Evolutionary conservation across 2,113 vertebrate species (phyloP), one percentile per base, ranked within the genome.

Genomic region (Apaloderma vittatum): DNA sequence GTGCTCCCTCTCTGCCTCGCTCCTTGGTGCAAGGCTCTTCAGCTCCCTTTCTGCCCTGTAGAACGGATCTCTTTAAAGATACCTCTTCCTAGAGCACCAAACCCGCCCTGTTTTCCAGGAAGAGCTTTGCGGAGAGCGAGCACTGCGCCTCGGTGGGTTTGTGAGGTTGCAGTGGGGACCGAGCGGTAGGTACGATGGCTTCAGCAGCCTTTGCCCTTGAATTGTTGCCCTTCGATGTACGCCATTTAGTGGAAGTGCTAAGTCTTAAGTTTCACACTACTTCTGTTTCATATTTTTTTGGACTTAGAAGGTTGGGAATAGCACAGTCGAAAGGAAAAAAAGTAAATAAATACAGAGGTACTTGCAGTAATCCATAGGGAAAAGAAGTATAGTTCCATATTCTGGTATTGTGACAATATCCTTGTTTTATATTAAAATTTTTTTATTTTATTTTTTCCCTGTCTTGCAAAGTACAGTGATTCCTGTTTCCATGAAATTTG

Each of bases 351-450:
- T 90, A 95, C 92, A 97, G 77, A 96, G 85, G 95, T 97, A 97
- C 95, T 97, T 98, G 95, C 97, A 98, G 98, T 97, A 97, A 98
- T 96, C 96, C 95, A 93, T 98, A 98, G 97, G 93, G 88, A 88
- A 96, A 97, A 97, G 95, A 95, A 97, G 86, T 98, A 97, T 96
- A 97, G 94, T 96, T 98, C 97, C 97, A 98, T 98, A 98, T 97
- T 97, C 98, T 98, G 98, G 97, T 98, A 98, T 98, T 98, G 98
- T 98, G 98, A 98, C 97, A 97, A 98, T 98, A 98, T 98, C 95
- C 97, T 98, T 98, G 98, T 98, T 98, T 98, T 98, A 98, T 98
- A 98, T 98, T 97, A 97, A 97, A 40, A 96, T 94, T 98, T 98
- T 98, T 98, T 98, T 93, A 97, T 97, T 98, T 97, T 98, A 98